A percentile compares a stretch with the other conserved stretches of the same genome.
Evolutionary conservation across 2,113 vertebrate genomes (phyloP).

Genomic region (Clinocottus analis): DNA sequence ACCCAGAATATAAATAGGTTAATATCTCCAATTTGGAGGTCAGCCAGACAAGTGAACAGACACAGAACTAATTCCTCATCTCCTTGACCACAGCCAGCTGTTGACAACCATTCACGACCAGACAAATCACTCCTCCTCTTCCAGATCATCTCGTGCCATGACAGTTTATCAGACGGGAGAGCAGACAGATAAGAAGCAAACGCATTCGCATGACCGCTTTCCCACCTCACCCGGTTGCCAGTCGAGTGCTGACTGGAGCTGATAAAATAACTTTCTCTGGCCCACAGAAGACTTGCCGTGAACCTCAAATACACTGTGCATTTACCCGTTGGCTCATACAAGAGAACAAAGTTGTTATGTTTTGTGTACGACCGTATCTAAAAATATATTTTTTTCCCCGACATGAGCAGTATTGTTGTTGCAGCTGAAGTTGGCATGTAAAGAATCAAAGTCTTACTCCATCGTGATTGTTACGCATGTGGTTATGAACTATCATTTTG

Average conservation of each 20-base stretch:
- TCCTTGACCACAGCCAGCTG: constrained; percentile 39
- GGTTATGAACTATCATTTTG: not conserved
- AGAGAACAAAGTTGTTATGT: not conserved
- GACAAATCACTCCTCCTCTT: constrained; percentile 60
- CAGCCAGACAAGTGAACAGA: constrained; percentile 52
- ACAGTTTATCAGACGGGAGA: constrained; percentile 59
- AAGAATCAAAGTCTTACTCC: not conserved
- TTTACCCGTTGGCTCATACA: constrained; percentile 16
- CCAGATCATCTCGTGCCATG: constrained; percentile 41
- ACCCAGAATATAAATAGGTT: constrained; percentile 63
- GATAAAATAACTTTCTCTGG: constrained; percentile 36
- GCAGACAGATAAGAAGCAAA: constrained; percentile 54
- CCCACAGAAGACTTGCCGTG: too few relatives aligned
- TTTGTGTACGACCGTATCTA: not conserved
- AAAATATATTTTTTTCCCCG: not conserved
- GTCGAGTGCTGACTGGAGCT: constrained; percentile 37
- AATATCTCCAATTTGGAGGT: constrained; percentile 70
- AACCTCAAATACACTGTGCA: not conserved
- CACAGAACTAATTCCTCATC: constrained; percentile 49
- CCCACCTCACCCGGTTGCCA: constrained; percentile 38
- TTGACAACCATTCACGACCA: constrained; percentile 55
- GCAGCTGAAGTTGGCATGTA: not conserved
- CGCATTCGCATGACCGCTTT: constrained; percentile 39
- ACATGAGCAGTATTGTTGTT: not conserved
- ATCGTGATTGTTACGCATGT: not conserved